Conservation (phyloP, 2,888 invertebrate genomes). For the Hipparchia semele region DNA sequence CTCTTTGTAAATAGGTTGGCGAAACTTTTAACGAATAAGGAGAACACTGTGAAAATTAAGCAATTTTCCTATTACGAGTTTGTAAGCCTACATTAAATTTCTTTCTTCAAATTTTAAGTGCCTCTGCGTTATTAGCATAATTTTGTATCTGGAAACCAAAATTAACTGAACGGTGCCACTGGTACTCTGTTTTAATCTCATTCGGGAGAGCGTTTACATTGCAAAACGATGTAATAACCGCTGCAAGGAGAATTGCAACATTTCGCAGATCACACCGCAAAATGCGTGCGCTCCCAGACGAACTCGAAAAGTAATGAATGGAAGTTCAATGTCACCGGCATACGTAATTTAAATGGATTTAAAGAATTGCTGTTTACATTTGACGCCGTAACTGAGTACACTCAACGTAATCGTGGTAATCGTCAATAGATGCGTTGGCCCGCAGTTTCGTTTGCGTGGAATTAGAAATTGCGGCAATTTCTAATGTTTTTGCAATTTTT, state of each 20-base stretch:
- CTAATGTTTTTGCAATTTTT: too few species aligned
- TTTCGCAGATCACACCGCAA: conserved; percentile 22
- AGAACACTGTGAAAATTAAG: conserved; percentile 4
- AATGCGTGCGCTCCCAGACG: conserved; percentile 25
- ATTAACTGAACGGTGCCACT: conserved; percentile 17
- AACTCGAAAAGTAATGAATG: conserved; percentile 40
- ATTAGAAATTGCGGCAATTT: too few species aligned
- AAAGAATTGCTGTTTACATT: conserved; percentile 13
- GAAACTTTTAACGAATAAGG: not conserved
- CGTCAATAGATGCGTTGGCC: not conserved
- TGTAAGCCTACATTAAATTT: not conserved
- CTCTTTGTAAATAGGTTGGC: not conserved
- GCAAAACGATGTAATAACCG: conserved; percentile 31
- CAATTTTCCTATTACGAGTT: not conserved
- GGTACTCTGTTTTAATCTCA: conserved; percentile 20
- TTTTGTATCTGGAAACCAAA: conserved; percentile 24
- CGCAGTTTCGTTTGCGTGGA: too few species aligned
- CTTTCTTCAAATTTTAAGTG: not conserved
- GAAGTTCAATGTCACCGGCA: conserved; percentile 52
- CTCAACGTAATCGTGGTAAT: not conserved
- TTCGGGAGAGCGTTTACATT: conserved; percentile 29
- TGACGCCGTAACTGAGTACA: not conserved
- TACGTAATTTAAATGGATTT: not conserved
- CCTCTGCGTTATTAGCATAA: conserved; percentile 12
- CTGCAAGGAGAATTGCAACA: conserved; percentile 26